Conservation (phyloP, 1,140 invertebrate genomes). For the Drosophila rufa region DNA sequence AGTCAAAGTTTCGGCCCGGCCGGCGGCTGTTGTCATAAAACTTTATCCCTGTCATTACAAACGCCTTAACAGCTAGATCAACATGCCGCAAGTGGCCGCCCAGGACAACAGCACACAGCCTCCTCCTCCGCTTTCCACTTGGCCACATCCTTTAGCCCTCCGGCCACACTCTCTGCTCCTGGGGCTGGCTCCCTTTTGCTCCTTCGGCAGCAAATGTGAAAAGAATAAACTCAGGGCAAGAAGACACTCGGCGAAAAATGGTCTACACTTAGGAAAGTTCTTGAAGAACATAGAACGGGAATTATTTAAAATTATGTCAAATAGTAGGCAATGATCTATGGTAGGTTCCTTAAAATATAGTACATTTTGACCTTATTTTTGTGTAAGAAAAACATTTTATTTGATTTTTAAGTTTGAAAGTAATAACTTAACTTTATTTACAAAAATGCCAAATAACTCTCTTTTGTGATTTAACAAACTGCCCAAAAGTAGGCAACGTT, state of each 20-base stretch:
- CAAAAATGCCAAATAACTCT: no score
- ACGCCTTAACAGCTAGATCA: conserved; percentile 65
- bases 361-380: no score
- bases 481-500: no score
- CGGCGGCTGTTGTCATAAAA: conserved; percentile 56
- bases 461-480: no score
- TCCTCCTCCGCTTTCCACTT: conserved; percentile 4
- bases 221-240: conserved; percentile 12
- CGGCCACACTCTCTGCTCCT: neutral
- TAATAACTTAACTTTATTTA: no score
- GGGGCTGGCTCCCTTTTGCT: neutral
- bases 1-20: conserved; percentile 37
- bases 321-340: neutral
- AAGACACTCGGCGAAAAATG: neutral
- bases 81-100: conserved; percentile 58
- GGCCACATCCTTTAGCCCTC: conserved; percentile 14
- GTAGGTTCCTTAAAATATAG: no score
- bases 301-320: neutral
- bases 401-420: no score
- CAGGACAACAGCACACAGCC: conserved; percentile 1
- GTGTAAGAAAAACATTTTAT: no score
- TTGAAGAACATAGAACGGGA: no score
- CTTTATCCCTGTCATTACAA: conserved; percentile 66
- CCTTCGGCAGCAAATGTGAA: conserved; percentile 11
- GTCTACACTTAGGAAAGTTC: neutral